These are phyloP conservation scores for Pseudocheirus occidentalis DNA, from an alignment of 2,797 vertebrate genomes.

Conservation along the genomic window DNA sequence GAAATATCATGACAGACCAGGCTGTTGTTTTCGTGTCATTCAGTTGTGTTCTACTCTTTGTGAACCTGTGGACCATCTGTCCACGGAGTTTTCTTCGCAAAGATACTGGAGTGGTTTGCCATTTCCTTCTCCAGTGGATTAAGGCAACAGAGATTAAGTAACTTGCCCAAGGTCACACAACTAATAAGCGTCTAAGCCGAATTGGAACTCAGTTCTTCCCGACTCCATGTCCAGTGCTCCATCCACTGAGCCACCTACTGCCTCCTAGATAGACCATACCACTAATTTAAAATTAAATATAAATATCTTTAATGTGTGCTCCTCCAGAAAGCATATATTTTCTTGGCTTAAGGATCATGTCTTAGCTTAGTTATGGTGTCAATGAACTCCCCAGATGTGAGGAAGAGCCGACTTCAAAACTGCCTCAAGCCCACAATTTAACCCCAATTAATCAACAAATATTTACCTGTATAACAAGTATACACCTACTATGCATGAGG, in stretches of 20 bases:
- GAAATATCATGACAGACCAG: conserved; percentile 34
- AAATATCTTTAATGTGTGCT: background rate
- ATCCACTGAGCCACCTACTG: background rate
- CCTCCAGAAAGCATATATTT: background rate
- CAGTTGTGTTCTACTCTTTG: background rate
- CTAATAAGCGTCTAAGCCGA: background rate
- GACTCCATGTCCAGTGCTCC: background rate
- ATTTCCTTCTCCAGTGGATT: background rate
- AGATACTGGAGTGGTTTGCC: background rate
- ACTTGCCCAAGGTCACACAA: background rate
- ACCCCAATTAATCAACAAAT: background rate
- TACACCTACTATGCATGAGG: background rate
- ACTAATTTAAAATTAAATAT: background rate
- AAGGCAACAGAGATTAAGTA: background rate
- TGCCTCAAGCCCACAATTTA: background rate
- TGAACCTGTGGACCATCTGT: background rate
- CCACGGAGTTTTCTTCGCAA: background rate
- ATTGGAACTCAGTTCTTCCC: background rate
- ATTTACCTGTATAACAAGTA: background rate
- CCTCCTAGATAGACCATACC: background rate
- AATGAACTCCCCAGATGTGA: background rate
- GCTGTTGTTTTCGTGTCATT: background rate
- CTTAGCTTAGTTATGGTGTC: background rate
- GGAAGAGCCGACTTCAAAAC: background rate
- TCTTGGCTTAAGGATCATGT: background rate